Base-by-base conservation (phyloP, 2,888 invertebrate genomes). In the Leptopilina syphax region DNA sequence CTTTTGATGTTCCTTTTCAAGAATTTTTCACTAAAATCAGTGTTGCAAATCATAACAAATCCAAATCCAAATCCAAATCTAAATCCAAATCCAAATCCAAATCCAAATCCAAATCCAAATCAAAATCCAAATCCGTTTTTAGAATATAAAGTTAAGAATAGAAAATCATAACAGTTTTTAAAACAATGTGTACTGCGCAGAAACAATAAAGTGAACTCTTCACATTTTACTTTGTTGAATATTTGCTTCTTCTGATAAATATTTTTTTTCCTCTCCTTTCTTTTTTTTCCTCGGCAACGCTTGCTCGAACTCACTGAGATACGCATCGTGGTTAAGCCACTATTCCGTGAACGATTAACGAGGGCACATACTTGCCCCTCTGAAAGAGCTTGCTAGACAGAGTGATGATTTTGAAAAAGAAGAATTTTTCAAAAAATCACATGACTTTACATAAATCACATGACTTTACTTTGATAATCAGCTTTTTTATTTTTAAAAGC, bases 341-440 rank as follows among this genome's bases (percentile, higher is more conserved):
- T 81, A 79, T 80, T 67, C 84, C 84, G 84, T 85, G 87, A 88
- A 87, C 88, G 87, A 89, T 89, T 88, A 89, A 89, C 88, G 86
- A 85, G 87, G 84, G 84, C 87, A 83, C 81, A 83, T 85, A 86
- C 85, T 86, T 86, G 81, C 83, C 84, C 84, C 84, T 83, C 65
- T 44, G 81, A 81, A 82, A 81, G 83, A 85, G 84, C 84, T 83
- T 82, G 84, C 82, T 65, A 70, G 63, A 81, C 77, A 76, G 65
- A 80, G 78, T 57, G 76, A 80, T 10, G 50, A 50, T 34, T 34
- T 34, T 34, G 34, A 50, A 12, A 10, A 50, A 10, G 3, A 66
- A 34, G 83, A 84, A 81, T 78, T 83, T 82, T 77, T 24, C 68
- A 13, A 27, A 65, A 81, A 85, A 83, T 13, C 12, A n/a, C 54